Evolutionary conservation across 2,888 invertebrate species (phyloP).

Genomic region (Eristalis arbustorum): DNA sequence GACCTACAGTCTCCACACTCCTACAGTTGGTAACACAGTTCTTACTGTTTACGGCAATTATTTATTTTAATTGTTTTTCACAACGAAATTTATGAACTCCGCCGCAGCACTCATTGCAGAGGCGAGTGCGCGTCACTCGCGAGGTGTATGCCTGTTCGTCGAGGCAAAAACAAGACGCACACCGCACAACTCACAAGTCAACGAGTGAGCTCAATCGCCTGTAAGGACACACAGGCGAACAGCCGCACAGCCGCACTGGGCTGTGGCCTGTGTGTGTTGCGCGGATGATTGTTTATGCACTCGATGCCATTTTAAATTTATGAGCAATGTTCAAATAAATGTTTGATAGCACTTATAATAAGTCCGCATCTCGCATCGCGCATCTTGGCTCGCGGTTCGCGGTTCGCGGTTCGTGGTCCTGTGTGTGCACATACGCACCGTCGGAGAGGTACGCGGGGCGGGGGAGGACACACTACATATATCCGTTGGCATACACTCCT

Average conservation of each 20-base stretch:
- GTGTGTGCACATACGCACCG: conserved; percentile 23
- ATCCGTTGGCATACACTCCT: conserved; percentile 17
- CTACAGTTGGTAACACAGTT: conserved; percentile 70
- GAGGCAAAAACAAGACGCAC: conserved; percentile 25
- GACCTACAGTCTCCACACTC: background rate
- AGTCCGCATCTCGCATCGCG: conserved; percentile 42
- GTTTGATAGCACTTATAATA: conserved; percentile 72
- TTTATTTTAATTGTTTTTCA: conserved; percentile 73
- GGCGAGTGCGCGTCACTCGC: conserved; percentile 17
- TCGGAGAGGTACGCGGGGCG: background rate
- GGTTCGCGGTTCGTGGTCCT: background rate
- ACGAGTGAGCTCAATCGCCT: conserved; percentile 17
- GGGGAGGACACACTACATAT: background rate
- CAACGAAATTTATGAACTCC: conserved; percentile 72
- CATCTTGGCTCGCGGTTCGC: background rate
- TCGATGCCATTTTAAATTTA: conserved; percentile 72
- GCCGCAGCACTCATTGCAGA: conserved; percentile 61
- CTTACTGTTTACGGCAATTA: conserved; percentile 72
- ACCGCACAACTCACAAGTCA: conserved; percentile 1
- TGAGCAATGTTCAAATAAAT: conserved; percentile 73
- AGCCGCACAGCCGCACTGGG: background rate
- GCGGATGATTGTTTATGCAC: conserved; percentile 69
- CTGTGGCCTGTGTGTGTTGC: conserved; percentile 32
- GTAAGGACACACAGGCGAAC: conserved; percentile 41
- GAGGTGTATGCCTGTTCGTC: background rate